These are phyloP conservation scores for Dynastes hyllus DNA, from an alignment of 2,888 invertebrate genomes.

Conservation along the genomic window DNA sequence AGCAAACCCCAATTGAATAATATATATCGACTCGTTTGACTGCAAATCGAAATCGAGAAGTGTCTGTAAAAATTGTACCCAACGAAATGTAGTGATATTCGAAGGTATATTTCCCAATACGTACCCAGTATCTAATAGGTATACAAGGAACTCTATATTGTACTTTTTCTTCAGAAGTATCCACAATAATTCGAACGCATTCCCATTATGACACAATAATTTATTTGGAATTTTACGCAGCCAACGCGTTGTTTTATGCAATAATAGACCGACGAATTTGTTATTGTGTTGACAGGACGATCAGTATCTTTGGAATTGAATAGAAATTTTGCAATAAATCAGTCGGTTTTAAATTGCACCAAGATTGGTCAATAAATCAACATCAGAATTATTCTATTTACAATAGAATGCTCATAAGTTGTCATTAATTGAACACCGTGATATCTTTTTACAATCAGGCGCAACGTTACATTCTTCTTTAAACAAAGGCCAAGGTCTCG, in stretches of 20 bases:
- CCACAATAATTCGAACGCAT: background rate
- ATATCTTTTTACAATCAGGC: conserved; percentile 45
- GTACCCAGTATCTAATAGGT: background rate
- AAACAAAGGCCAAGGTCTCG: conserved; percentile 53
- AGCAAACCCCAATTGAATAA: no score
- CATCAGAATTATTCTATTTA: conserved; percentile 43
- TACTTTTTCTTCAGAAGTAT: background rate
- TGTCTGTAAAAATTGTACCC: no score
- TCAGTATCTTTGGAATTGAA: conserved; percentile 35
- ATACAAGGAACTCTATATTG: background rate
- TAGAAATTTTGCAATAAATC: conserved; percentile 48
- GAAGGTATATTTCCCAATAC: background rate
- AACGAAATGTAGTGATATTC: no score
- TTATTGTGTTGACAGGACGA: conserved; percentile 41
- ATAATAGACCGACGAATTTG: conserved; percentile 35
- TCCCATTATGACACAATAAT: background rate
- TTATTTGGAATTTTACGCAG: conserved; percentile 1
- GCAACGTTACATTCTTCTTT: conserved; percentile 51
- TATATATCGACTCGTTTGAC: no score
- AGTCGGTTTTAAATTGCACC: conserved; percentile 43
- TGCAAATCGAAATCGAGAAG: no score
- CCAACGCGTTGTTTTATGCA: conserved; percentile 12
- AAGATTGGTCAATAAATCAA: conserved; percentile 48
- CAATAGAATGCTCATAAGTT: conserved; percentile 50
- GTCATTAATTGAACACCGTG: conserved; percentile 49